A percentile compares a stretch with the other conserved stretches of the same genome.
Evolutionary conservation across 2,113 vertebrate genomes (phyloP).

Genomic region (Phalacrocorax pelagicus): DNA sequence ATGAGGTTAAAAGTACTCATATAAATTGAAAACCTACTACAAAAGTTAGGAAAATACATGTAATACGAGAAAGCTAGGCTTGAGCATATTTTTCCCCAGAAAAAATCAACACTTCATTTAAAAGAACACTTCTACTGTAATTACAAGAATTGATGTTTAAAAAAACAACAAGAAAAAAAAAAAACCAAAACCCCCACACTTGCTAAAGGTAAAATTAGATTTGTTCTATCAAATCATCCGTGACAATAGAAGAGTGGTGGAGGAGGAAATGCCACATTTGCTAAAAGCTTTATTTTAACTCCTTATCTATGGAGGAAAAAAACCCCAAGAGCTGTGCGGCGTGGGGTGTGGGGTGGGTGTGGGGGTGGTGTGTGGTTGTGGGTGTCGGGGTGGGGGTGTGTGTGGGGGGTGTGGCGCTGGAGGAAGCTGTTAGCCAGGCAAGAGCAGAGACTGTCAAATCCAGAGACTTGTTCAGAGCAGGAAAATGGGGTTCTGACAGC

Average conservation of each 20-base stretch:
- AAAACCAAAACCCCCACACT: not conserved
- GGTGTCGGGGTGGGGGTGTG: too few relatives aligned
- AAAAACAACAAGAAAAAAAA: not conserved
- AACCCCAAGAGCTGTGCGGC: not conserved
- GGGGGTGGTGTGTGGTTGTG: too few relatives aligned
- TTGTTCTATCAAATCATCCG: not conserved
- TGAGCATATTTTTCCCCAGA: not conserved
- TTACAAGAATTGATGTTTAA: not conserved
- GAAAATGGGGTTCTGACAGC: not conserved
- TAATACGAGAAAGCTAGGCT: not conserved
- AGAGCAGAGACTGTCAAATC: not conserved
- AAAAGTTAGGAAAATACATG: not conserved
- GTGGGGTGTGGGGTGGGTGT: not conserved
- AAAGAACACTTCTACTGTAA: not conserved
- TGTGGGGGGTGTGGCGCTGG: not conserved
- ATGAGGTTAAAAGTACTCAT: not conserved
- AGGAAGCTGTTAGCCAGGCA: not conserved
- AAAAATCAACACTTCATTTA: not conserved
- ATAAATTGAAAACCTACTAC: not conserved
- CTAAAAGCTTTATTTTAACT: not conserved
- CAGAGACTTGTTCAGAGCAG: not conserved
- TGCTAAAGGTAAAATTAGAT: constrained; percentile 6
- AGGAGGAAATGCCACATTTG: not conserved
- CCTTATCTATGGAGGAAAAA: not conserved
- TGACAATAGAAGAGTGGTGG: not conserved